A percentile compares a stretch with the other conserved stretches of the same genome.
These are phyloP conservation scores for Champsocephalus esox DNA, from an alignment of 2,797 vertebrate genomes.

Conservation along the genomic window DNA sequence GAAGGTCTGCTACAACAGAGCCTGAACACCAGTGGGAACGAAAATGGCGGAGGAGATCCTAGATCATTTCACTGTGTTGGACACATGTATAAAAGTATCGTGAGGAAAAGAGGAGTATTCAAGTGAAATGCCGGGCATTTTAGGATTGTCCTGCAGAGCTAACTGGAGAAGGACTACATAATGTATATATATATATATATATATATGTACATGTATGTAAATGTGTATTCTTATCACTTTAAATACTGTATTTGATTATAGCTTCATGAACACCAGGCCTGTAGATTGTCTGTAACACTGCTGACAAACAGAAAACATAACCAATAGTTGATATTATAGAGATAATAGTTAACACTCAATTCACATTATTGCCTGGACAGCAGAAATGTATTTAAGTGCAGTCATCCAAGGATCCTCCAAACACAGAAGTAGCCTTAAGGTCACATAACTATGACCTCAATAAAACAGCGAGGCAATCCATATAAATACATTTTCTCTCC, in stretches of 20 bases:
- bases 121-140: background rate
- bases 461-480: background rate
- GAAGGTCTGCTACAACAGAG: conserved; percentile 12
- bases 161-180: background rate
- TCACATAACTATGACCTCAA: conserved; percentile 3
- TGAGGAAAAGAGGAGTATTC: background rate
- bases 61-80: conserved; percentile 6
- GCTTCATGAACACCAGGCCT: no score
- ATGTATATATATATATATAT: no score
- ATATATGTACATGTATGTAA: no score
- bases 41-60: background rate
- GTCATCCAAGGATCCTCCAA: background rate
- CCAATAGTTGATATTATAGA: no score
- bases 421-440: background rate
- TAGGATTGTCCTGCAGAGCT: background rate
- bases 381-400: conserved; percentile 1
- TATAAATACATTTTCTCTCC: conserved; percentile 19
- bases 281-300: no score
- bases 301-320: no score
- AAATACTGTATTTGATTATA: no score
- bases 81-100: conserved; percentile 9
- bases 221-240: no score
- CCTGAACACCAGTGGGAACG: conserved; percentile 7
- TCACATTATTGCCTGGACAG: background rate
- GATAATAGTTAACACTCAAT: no score